Percentiles rank a stretch among this genome's conserved stretches.
Evolutionary conservation across 2,113 vertebrate genomes (phyloP).

Genomic region (Halcyon senegalensis): DNA sequence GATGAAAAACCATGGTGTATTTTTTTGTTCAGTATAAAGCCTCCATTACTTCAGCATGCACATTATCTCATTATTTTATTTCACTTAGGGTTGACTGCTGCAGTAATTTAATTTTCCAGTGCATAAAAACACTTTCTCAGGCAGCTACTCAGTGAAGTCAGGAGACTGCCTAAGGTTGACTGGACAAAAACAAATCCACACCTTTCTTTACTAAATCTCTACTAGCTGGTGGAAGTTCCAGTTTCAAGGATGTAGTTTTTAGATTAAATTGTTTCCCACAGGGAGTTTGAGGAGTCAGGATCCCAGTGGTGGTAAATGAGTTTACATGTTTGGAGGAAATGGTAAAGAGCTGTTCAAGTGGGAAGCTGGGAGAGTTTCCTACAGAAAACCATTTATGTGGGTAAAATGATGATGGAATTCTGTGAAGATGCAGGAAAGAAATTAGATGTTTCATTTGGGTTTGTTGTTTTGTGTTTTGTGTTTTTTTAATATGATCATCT

Average conservation of each 20-base stretch:
- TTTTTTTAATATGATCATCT: fast-evolving
- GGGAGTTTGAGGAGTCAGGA: background rate
- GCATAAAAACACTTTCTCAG: background rate
- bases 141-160: background rate
- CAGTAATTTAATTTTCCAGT: background rate
- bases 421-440: background rate
- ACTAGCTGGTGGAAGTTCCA: background rate
- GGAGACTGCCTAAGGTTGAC: background rate
- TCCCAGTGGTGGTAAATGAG: background rate
- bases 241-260: background rate
- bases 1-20: fast-evolving
- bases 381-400: fast-evolving
- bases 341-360: background rate
- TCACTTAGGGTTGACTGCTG: background rate
- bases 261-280: background rate
- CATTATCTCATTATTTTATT: background rate
- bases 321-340: background rate
- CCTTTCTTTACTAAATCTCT: background rate
- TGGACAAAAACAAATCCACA: background rate
- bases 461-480: background rate
- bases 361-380: background rate
- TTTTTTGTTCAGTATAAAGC: background rate
- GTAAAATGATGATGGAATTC: background rate
- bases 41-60: background rate
- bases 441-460: background rate